phyloP scores from a whole-genome alignment of 2,888 invertebrate genomes.

The Dicranocentrus wangi region DNA sequence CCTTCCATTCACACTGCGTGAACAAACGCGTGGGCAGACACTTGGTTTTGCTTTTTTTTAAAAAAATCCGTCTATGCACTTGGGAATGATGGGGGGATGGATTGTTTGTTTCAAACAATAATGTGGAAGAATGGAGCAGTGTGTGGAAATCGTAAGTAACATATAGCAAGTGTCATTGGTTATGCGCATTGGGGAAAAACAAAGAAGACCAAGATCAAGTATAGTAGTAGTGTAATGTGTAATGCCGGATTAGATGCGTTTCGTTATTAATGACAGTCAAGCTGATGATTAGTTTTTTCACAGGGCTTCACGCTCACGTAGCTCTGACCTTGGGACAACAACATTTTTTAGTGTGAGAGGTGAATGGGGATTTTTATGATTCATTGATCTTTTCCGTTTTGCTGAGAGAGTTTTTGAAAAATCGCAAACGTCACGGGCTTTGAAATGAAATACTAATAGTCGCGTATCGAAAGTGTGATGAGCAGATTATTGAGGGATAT shows the following conservation, averaged over 20 bases:
- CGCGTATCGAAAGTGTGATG: neutral
- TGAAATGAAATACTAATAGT: neutral
- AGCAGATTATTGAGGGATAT: neutral
- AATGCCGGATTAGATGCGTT: neutral
- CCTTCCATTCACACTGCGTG: too few species aligned
- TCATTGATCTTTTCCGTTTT: constrained; percentile 19
- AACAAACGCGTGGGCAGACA: too few species aligned
- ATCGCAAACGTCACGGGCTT: too few species aligned
- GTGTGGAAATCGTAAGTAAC: too few species aligned
- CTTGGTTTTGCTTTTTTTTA: too few species aligned
- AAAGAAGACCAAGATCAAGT: neutral
- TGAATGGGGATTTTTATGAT: neutral
- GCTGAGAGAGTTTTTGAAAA: too few species aligned
- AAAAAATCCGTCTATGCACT: too few species aligned
- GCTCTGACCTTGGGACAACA: neutral
- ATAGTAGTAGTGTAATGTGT: neutral
- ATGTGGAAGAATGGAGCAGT: too few species aligned
- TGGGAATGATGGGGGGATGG: too few species aligned
- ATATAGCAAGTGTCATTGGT: too few species aligned
- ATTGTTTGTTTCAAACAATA: too few species aligned
- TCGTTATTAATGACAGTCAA: constrained; percentile 19
- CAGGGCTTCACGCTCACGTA: constrained; percentile 14
- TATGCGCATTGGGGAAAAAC: neutral
- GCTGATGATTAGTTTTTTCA: neutral
- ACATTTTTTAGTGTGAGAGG: neutral